Conservation (phyloP, 2,888 invertebrate species). For the Andrena trimmerana region DNA sequence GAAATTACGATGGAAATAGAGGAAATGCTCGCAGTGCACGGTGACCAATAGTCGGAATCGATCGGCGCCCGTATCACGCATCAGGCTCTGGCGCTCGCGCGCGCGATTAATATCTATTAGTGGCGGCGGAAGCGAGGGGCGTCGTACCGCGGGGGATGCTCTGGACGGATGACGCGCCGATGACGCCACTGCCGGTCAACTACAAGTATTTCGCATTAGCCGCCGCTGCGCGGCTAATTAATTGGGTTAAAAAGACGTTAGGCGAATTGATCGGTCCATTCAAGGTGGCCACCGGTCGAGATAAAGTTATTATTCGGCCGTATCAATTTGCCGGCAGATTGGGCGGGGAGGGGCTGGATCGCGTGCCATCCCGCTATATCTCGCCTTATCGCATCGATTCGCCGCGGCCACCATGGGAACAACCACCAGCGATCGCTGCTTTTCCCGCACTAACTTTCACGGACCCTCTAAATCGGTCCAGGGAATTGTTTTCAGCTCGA, state of each 20-base stretch:
- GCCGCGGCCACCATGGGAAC: constrained; percentile 66
- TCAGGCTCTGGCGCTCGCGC: constrained; percentile 45
- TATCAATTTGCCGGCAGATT: constrained; percentile 68
- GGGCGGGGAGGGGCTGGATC: constrained; percentile 44
- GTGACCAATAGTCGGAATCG: constrained; percentile 48
- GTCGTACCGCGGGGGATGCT: constrained; percentile 51
- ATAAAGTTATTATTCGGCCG: constrained; percentile 77
- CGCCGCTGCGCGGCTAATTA: constrained; percentile 76
- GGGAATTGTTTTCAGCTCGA: constrained; percentile 27
- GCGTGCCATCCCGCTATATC: constrained; percentile 71
- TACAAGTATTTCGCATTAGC: constrained; percentile 85
- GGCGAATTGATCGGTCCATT: constrained; percentile 80
- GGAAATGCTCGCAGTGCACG: neutral
- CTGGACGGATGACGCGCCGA: constrained; percentile 73
- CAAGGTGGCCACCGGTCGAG: constrained; percentile 61
- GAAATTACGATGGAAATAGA: neutral
- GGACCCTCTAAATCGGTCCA: constrained; percentile 1
- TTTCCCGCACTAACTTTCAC: constrained; percentile 63
- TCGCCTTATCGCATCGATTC: constrained; percentile 67
- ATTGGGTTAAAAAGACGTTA: constrained; percentile 84
- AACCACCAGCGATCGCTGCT: constrained; percentile 29
- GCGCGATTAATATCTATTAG: constrained; percentile 84
- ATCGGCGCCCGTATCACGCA: constrained; percentile 29
- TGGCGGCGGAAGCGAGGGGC: constrained; percentile 77
- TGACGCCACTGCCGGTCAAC: constrained; percentile 84